Conservation (phyloP, 2,113 vertebrate species). For the Crotalus horridus region DNA sequence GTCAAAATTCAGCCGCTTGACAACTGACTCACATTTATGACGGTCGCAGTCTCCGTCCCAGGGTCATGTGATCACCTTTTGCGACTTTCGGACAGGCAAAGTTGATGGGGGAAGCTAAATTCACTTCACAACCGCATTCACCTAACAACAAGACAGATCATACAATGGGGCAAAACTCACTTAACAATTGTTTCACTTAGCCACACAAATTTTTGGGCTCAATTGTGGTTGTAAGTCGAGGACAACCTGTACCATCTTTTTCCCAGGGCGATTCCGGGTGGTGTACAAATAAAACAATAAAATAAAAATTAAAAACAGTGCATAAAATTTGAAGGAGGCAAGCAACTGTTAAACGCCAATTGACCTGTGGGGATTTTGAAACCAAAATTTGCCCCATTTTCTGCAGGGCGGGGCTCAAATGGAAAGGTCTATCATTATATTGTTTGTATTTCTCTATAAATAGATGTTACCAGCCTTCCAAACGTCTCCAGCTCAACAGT, state of each 20-base stretch:
- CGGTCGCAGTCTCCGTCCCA: too few relatives aligned
- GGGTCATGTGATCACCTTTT: neutral
- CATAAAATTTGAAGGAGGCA: neutral
- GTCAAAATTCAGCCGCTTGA: neutral
- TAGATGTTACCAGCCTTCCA: neutral
- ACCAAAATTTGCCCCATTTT: neutral
- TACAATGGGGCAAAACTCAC: neutral
- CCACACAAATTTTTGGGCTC: neutral
- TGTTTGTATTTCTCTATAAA: neutral
- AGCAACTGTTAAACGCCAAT: neutral
- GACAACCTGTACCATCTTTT: neutral
- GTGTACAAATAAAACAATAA: neutral
- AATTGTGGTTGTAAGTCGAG: neutral
- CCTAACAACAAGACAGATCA: neutral
- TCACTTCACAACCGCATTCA: neutral
- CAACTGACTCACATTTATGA: neutral
- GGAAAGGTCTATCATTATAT: neutral
- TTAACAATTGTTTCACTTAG: neutral
- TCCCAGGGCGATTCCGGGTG: neutral
- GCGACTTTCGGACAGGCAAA: neutral
- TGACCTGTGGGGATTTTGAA: neutral
- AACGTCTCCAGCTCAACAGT: neutral
- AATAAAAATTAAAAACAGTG: neutral
- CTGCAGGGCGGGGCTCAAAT: neutral
- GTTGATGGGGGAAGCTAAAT: neutral